Conservation (phyloP, 2,797 vertebrate genomes). For the Gila robusta region DNA sequence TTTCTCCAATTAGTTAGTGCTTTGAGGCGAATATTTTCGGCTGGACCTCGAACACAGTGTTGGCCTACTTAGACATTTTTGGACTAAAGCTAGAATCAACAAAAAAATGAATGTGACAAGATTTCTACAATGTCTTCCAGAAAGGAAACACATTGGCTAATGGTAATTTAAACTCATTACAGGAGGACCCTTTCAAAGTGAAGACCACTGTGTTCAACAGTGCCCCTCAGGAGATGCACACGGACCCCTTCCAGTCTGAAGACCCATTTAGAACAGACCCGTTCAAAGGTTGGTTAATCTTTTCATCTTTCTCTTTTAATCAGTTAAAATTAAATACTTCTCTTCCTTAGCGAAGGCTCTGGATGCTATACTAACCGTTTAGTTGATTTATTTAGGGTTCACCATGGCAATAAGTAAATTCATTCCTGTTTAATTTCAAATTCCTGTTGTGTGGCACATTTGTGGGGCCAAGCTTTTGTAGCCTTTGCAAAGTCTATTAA, state of each 20-base stretch:
- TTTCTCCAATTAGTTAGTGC: neutral
- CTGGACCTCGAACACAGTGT: neutral
- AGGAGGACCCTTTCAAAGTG: constrained; percentile 95
- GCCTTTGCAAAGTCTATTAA: constrained; percentile 19
- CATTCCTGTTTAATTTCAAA: neutral
- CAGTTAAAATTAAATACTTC: constrained; percentile 42
- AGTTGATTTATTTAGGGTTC: neutral
- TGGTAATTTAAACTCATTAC: constrained; percentile 24
- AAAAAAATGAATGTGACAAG: neutral
- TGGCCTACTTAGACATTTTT: neutral
- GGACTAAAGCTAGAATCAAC: neutral
- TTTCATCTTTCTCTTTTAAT: constrained; percentile 5
- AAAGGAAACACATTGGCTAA: constrained; percentile 1
- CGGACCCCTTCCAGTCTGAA: constrained; percentile 94
- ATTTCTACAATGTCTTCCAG: neutral
- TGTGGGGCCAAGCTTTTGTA: constrained; percentile 19
- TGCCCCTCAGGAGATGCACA: constrained; percentile 85
- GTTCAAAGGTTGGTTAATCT: constrained; percentile 84
- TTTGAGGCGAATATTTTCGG: neutral
- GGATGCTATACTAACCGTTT: neutral
- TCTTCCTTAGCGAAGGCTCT: neutral
- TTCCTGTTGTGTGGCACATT: too few relatives aligned
- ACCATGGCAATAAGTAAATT: neutral
- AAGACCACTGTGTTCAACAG: constrained; percentile 88
- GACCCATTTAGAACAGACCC: constrained; percentile 96